Evolutionary conservation across 2,888 invertebrate species (phyloP).

Genomic region (Rugalucina vietnamica): DNA sequence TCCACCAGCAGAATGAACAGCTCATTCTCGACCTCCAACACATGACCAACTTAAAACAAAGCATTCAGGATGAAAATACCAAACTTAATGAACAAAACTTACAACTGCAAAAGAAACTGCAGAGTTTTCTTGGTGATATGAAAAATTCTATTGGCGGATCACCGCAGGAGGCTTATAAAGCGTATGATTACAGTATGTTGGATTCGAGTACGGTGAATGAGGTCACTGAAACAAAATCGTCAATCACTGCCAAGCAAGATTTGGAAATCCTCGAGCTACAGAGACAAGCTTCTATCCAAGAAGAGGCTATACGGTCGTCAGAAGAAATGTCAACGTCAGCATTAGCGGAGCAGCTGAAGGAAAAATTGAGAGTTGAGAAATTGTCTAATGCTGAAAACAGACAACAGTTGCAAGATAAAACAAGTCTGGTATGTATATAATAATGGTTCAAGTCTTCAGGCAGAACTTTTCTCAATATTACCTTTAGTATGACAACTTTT

Average conservation of each 20-base stretch:
- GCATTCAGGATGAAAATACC: conserved; percentile 71
- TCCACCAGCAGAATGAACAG: conserved; percentile 69
- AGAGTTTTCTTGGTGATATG: conserved; percentile 62
- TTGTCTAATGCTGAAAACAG: conserved; percentile 39
- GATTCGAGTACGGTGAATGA: conserved; percentile 19
- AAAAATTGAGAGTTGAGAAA: conserved; percentile 45
- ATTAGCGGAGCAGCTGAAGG: conserved; percentile 45
- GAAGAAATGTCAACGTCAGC: conserved; percentile 27
- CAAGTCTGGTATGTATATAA: conserved; percentile 34
- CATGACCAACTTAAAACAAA: conserved; percentile 67
- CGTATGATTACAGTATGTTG: conserved; percentile 37
- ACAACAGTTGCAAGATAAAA: conserved; percentile 43
- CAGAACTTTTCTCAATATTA: too few species aligned
- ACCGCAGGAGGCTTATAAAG: conserved; percentile 18
- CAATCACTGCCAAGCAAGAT: conserved; percentile 51
- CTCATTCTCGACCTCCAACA: conserved; percentile 72
- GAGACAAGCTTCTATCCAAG: neutral
- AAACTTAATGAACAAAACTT: conserved; percentile 70
- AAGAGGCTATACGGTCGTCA: neutral
- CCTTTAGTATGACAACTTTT: too few species aligned
- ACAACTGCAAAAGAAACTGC: conserved; percentile 67
- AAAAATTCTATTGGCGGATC: conserved; percentile 43
- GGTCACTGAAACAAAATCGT: conserved; percentile 33
- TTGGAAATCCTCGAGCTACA: conserved; percentile 56
- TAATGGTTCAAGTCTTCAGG: too few species aligned